phyloP scores from a whole-genome alignment of 2,797 vertebrate species.

The Antrozous pallidus region DNA sequence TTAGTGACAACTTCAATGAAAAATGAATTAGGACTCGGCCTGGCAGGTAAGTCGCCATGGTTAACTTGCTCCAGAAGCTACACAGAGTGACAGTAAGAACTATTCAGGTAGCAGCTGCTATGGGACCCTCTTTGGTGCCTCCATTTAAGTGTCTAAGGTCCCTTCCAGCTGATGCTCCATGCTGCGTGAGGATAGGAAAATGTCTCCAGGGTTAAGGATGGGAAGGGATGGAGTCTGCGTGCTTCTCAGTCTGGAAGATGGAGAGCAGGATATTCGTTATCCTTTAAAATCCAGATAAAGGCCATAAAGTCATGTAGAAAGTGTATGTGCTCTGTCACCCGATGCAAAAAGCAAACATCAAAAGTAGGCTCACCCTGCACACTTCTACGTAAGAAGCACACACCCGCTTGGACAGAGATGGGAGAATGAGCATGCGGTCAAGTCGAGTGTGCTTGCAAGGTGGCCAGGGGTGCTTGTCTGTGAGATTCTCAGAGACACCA shows the following conservation, averaged over 20 bases:
- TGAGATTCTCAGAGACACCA: neutral
- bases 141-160: neutral
- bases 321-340: neutral
- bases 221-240: neutral
- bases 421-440: accelerated
- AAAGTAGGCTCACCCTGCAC: neutral
- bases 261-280: neutral
- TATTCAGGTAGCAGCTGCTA: neutral
- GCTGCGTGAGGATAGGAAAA: neutral
- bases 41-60: neutral
- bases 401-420: neutral
- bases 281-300: neutral
- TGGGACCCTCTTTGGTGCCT: neutral
- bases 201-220: neutral
- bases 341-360: neutral
- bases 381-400: neutral
- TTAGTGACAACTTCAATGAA: neutral
- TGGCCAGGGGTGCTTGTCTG: neutral
- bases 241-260: neutral
- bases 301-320: neutral
- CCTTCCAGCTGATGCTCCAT: neutral
- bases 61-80: neutral
- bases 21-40: neutral
- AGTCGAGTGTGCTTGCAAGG: neutral
- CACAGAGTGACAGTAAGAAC: neutral